A percentile compares a stretch with the other conserved stretches of the same genome.
Conservation (phyloP, 2,888 invertebrate genomes). For the Thelaira solivaga region DNA sequence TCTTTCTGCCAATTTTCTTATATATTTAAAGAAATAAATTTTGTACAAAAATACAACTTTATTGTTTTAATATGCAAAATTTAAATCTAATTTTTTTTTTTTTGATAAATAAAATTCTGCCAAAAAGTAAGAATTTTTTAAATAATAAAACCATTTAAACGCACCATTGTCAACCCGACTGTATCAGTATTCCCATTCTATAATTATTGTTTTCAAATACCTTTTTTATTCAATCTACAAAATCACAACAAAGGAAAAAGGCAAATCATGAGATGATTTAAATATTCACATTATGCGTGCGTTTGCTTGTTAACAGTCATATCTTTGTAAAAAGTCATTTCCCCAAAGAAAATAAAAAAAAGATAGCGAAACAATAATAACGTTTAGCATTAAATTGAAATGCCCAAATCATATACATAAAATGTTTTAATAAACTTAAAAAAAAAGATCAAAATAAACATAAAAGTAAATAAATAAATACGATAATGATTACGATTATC, state of each 20-base stretch:
- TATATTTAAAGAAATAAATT: no score
- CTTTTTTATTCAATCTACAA: neutral
- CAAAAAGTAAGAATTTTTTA: no score
- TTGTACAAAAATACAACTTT: no score
- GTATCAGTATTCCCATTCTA: neutral
- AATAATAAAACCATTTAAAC: constrained; percentile 4
- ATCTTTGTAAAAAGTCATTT: neutral
- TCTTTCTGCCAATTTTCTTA: no score
- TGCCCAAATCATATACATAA: neutral
- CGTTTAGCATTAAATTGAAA: constrained; percentile 8
- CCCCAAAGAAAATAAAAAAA: constrained; percentile 3
- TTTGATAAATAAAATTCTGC: neutral
- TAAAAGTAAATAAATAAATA: neutral
- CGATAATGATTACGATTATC: neutral
- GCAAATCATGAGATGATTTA: no score
- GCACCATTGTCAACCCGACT: neutral
- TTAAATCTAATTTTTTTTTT: neutral
- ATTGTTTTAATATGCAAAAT: no score
- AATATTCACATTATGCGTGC: no score
- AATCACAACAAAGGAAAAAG: neutral
- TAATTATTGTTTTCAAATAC: neutral
- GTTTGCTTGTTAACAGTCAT: no score
- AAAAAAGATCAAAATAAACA: no score
- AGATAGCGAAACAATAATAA: neutral
- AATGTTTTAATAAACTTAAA: neutral